Percentiles rank a stretch among this genome's conserved stretches.
These are phyloP conservation scores for Lepidochitona cinerea DNA, from an alignment of 2,888 invertebrate genomes.

Conservation along the genomic window DNA sequence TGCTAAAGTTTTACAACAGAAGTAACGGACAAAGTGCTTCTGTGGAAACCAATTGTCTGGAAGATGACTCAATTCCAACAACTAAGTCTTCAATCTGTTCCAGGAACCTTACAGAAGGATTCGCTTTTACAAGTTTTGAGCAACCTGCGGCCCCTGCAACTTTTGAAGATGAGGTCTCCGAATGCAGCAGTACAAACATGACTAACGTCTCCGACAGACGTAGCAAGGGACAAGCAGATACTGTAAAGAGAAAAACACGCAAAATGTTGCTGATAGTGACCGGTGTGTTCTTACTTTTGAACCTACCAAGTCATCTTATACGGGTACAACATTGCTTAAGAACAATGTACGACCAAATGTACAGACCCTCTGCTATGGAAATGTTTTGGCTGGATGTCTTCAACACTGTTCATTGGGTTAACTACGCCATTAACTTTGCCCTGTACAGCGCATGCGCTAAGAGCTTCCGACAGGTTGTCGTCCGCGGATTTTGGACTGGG, in stretches of 20 bases:
- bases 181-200: background rate
- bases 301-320: constrained; percentile 70
- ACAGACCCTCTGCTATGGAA: constrained; percentile 38
- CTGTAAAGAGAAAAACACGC: constrained; percentile 74
- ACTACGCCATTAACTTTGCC: constrained; percentile 79
- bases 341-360: constrained; percentile 34
- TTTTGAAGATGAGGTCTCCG: background rate
- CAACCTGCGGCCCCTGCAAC: background rate
- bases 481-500: constrained; percentile 5
- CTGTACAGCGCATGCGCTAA: constrained; percentile 79
- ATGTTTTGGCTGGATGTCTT: constrained; percentile 72
- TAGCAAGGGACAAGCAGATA: constrained; percentile 25
- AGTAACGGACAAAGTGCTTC: background rate
- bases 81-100: too few relatives aligned
- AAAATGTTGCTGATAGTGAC: constrained; percentile 88
- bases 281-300: constrained; percentile 83
- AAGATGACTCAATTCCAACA: constrained; percentile 4
- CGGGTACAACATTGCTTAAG: constrained; percentile 49
- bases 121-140: background rate
- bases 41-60: constrained; percentile 11
- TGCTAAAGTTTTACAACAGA: constrained; percentile 70
- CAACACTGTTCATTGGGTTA: constrained; percentile 82
- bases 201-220: background rate
- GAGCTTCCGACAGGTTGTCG: constrained; percentile 48
- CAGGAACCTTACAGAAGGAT: background rate